Conservation (phyloP, 2,797 vertebrate species). For the Odontamblyopus rebecca region DNA sequence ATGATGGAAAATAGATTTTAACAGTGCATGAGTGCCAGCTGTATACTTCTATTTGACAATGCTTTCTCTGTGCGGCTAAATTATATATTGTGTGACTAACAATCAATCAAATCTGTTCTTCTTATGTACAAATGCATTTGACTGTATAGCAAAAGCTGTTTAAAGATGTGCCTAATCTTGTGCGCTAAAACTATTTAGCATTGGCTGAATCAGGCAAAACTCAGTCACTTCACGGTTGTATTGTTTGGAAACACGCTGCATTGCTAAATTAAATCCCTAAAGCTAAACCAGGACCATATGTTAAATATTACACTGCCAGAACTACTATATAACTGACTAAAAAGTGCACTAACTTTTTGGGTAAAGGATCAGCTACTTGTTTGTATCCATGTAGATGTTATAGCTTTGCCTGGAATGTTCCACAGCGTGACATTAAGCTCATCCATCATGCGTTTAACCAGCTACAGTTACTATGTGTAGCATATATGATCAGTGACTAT, state of each 20-base stretch:
- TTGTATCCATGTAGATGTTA: no score
- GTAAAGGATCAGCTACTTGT: no score
- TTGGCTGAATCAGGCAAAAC: not conserved
- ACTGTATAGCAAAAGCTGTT: not conserved
- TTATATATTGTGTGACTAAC: not conserved
- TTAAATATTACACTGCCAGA: not conserved
- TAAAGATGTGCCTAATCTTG: conserved; percentile 3
- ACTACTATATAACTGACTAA: not conserved
- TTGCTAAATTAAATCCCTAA: not conserved
- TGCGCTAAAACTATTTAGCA: conserved; percentile 6
- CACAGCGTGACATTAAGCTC: no score
- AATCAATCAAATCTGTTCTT: not conserved
- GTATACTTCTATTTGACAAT: not conserved
- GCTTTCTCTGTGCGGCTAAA: not conserved
- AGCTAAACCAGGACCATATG: not conserved
- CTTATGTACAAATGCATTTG: not conserved
- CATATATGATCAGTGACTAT: no score
- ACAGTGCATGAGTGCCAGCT: not conserved
- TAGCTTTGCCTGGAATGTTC: no score
- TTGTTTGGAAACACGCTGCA: not conserved
- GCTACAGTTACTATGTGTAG: no score
- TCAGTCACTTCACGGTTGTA: conserved; percentile 1
- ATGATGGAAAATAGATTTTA: not conserved
- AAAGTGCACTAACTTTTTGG: no score
- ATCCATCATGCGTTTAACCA: no score